Base-by-base conservation (phyloP, 1,140 invertebrate species). In the Brachionus rotundiformis region DNA sequence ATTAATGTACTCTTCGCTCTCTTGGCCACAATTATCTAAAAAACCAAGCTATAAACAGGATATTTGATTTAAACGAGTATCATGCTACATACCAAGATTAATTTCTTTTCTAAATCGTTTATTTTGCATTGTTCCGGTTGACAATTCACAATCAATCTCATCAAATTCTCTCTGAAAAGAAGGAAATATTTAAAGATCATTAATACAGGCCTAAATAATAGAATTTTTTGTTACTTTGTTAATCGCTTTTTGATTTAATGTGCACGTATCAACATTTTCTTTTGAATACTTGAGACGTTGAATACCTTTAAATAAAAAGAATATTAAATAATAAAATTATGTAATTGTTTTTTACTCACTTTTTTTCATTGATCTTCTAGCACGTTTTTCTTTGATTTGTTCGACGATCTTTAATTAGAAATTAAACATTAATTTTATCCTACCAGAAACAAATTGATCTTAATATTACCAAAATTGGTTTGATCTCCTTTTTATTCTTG, bases 61-160 rank as follows among this genome's bases (percentile, higher is more conserved):
- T 68, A 68, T 68, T 68, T 68, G 63, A 39, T 33, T 68, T 68
- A 68, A 68, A 68, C 33, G 63, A 68, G 13, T 36, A 6, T 13
- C 33, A 6, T 16, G 7, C 29, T 68, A 68, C 63, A 68, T 68
- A 68, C 63, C 63, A 68, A 16, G 63, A 68, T 68, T 68, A 68
- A 19, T 36, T 68, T 68, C 63, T 33, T 36, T 19, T 68, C 16
- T 68, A 3, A 36, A 68, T 36, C 63, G 63, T 68, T 68, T 68
- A 39, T 11, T 13, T 33, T 13, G 11, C 31, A 33, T 68, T 36
- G 27, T 68, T 68, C 63, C 63, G 63, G 27, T 41, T 68, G 63
- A 68, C 63, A 68, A 68, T 68, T 68, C 63, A 68, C 63, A 68
- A 68, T 68, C 63, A 68, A 23, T 33, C 63, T 68, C 63, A 36